phyloP scores from a whole-genome alignment of 2,888 invertebrate genomes.

The Drosophila subsilvestris region DNA sequence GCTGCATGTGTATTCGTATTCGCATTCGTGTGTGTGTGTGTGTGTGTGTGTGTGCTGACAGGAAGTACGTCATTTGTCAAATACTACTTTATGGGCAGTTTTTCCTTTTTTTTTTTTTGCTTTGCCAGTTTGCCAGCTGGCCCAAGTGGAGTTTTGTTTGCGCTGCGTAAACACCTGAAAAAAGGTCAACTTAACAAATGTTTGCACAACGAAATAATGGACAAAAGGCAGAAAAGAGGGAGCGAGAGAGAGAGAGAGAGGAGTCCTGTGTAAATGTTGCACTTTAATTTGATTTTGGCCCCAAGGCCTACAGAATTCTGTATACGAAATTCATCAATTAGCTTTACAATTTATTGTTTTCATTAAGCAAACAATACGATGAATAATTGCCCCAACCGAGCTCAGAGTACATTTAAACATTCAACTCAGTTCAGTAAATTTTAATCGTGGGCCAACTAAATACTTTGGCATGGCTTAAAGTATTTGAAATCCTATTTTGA shows the following conservation, averaged over 20 bases:
- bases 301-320: background rate
- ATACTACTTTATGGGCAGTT: conserved; percentile 40
- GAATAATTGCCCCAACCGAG: conserved; percentile 12
- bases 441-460: background rate
- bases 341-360: conserved; percentile 17
- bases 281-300: conserved; percentile 19
- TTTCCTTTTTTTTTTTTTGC: background rate
- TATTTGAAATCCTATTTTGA: background rate
- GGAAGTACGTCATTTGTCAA: conserved; percentile 68
- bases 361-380: conserved; percentile 17
- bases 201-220: conserved; percentile 38
- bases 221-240: background rate
- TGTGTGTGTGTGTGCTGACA: conserved; percentile 39
- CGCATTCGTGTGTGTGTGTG: conserved; percentile 7
- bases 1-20: conserved; percentile 10
- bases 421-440: background rate
- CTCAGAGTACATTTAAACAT: background rate
- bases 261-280: conserved; percentile 3
- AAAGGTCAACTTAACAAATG: conserved; percentile 42
- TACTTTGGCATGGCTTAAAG: background rate
- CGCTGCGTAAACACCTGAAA: conserved; percentile 37
- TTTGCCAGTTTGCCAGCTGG: conserved; percentile 9
- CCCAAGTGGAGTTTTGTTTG: conserved; percentile 32
- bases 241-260: background rate
- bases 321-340: conserved; percentile 33